Conservation (phyloP, 2,113 vertebrate genomes). For the Tichodroma muraria region DNA sequence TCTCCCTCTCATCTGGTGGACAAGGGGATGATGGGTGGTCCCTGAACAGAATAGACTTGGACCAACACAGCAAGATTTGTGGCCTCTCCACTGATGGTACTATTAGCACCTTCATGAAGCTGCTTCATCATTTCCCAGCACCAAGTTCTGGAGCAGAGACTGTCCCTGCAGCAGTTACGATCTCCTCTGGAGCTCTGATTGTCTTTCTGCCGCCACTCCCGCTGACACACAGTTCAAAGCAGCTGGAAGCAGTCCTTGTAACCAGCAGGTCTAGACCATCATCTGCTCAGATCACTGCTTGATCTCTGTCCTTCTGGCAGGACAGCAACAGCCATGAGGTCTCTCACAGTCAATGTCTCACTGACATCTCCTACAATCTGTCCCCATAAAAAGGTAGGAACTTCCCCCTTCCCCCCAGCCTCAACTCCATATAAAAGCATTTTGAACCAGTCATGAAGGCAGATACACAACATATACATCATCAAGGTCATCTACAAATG, state of each 20-base stretch:
- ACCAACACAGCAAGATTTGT: neutral
- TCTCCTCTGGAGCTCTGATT: neutral
- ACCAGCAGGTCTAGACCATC: neutral
- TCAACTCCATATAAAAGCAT: slow-evolving; percentile 1
- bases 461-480: slow-evolving; percentile 6
- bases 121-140: neutral
- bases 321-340: neutral
- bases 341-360: neutral
- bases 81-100: neutral
- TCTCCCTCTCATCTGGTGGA: neutral
- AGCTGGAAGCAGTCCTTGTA: slow-evolving; percentile 10
- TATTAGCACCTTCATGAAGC: neutral
- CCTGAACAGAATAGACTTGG: neutral
- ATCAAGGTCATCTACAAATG: slow-evolving; percentile 62
- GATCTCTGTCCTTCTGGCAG: neutral
- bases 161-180: neutral
- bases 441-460: neutral
- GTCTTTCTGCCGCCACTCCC: neutral
- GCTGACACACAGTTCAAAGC: neutral
- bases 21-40: neutral
- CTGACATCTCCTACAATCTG: neutral
- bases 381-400: neutral
- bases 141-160: neutral
- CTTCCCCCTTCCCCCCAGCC: neutral
- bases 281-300: neutral